Conservation (phyloP, 2,113 vertebrate species). For the Egretta garzetta region DNA sequence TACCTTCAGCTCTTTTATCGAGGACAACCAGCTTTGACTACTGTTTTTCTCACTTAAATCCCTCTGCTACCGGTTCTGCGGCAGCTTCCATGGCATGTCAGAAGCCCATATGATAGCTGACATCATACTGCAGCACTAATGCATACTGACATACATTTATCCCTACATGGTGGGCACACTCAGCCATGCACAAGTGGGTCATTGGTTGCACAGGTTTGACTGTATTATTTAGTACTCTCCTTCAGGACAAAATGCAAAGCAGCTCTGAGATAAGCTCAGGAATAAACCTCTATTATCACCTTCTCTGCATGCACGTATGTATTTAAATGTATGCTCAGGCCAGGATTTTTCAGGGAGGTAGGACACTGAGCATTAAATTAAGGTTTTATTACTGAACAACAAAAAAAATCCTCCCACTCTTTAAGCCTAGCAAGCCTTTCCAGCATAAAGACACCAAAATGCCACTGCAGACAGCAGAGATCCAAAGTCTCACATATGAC, state of each 20-base stretch:
- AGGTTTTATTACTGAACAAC: neutral
- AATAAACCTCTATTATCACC: neutral
- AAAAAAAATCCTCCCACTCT: neutral
- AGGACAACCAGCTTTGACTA: neutral
- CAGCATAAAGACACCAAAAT: neutral
- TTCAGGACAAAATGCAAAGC: conserved; percentile 10
- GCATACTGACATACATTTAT: neutral
- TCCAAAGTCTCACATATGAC: neutral
- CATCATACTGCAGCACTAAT: neutral
- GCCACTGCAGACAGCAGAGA: neutral
- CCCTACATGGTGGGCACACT: neutral
- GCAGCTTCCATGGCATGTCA: neutral
- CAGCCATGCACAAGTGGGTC: neutral
- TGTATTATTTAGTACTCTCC: neutral
- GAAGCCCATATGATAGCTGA: neutral
- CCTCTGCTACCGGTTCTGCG: neutral
- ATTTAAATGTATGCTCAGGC: neutral
- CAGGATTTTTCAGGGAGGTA: neutral
- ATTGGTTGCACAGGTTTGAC: neutral
- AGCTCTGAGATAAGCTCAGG: neutral
- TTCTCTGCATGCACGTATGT: neutral
- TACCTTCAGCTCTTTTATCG: neutral
- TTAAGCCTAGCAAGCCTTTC: neutral
- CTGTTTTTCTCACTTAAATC: neutral
- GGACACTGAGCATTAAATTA: neutral